Evolutionary conservation across 2,888 invertebrate species (phyloP).

Genomic region (Oscheius onirici): DNA sequence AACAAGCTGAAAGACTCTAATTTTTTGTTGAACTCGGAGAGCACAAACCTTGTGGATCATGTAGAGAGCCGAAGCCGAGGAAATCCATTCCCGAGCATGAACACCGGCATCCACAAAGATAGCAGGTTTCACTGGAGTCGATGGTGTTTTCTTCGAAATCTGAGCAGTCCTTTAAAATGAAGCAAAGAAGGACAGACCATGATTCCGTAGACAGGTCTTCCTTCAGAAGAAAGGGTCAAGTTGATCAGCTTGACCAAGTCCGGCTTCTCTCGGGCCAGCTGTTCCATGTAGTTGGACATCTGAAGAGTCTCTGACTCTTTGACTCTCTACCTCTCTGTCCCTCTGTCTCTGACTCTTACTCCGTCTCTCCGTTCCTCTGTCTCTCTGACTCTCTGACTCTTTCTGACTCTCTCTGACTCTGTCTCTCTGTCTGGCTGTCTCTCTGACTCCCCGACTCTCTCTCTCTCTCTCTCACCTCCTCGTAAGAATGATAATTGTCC

Average conservation of each 20-base stretch:
- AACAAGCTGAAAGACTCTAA: slow-evolving; percentile 43
- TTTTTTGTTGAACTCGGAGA: no score
- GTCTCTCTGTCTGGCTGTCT: no score
- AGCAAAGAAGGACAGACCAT: slow-evolving; percentile 40
- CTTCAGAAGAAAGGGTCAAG: slow-evolving; percentile 62
- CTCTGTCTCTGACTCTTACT: no score
- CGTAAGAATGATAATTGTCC: slow-evolving; percentile 53
- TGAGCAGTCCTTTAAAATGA: background rate
- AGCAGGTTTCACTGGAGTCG: slow-evolving; percentile 53
- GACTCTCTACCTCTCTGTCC: no score
- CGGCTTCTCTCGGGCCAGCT: slow-evolving; percentile 46
- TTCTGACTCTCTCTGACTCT: no score
- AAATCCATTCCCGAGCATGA: slow-evolving; percentile 70
- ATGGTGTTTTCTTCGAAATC: slow-evolving; percentile 22
- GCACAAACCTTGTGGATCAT: slow-evolving; percentile 57
- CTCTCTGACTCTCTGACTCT: no score
- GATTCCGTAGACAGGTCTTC: slow-evolving; percentile 59
- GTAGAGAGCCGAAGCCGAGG: slow-evolving; percentile 65
- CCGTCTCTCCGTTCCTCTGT: no score
- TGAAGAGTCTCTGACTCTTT: slow-evolving; percentile 26
- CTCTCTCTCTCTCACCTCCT: slow-evolving; percentile 45
- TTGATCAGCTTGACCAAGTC: slow-evolving; percentile 57
- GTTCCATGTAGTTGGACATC: slow-evolving; percentile 63
- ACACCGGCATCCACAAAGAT: slow-evolving; percentile 69
- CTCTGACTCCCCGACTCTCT: no score